Conservation (phyloP, 2,888 invertebrate genomes). For the Noctua comes region DNA sequence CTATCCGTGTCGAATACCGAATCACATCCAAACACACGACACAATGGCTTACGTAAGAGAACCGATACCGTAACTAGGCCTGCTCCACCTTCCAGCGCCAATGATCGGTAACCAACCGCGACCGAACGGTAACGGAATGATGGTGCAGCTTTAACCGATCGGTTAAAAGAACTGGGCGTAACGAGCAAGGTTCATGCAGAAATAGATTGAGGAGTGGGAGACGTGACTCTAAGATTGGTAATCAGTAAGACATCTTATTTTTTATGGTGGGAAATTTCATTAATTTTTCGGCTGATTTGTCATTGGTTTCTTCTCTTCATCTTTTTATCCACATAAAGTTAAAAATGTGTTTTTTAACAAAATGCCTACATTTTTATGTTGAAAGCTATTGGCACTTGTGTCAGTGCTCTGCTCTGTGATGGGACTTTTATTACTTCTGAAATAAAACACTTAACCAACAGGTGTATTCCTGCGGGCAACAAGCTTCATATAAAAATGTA, state of each 20-base stretch:
- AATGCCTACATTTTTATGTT: not conserved
- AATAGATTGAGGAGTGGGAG: constrained; percentile 38
- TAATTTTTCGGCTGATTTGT: not conserved
- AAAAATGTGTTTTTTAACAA: not conserved
- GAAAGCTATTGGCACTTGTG: not conserved
- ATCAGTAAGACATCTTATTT: constrained; percentile 1
- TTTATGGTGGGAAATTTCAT: not conserved
- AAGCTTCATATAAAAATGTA: not conserved
- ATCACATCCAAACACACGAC: constrained; percentile 44
- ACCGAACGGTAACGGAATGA: constrained; percentile 61
- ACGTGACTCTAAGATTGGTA: constrained; percentile 8
- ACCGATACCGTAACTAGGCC: constrained; percentile 62
- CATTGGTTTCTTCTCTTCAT: not conserved
- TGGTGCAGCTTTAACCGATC: constrained; percentile 49
- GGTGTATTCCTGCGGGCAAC: not conserved
- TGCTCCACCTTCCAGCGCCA: constrained; percentile 56
- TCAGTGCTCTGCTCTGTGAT: not conserved
- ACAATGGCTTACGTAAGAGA: constrained; percentile 63
- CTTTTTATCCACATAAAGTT: too few species aligned
- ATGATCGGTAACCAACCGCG: constrained; percentile 68
- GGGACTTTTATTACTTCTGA: not conserved
- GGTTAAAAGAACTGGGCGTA: constrained; percentile 14
- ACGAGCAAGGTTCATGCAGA: constrained; percentile 49
- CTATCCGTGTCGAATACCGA: constrained; percentile 24
- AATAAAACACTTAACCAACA: not conserved